A percentile compares a stretch with the other conserved stretches of the same genome.
Evolutionary conservation across 2,113 vertebrate species (phyloP).

Genomic region (Cyanoramphus novaezelandiae): DNA sequence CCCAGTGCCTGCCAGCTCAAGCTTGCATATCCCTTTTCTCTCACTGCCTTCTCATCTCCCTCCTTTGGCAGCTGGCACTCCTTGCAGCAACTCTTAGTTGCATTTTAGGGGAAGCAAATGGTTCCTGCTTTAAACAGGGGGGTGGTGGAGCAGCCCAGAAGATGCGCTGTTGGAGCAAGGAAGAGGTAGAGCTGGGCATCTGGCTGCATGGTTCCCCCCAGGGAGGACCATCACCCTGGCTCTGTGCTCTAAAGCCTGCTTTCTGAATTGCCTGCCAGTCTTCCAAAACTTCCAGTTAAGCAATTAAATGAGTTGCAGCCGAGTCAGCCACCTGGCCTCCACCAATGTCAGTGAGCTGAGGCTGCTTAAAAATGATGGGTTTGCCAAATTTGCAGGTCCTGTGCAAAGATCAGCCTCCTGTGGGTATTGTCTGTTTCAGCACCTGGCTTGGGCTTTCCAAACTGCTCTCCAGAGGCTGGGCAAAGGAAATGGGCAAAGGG

Average conservation of each 20-base stretch:
- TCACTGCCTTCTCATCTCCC: background rate
- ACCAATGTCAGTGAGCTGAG: accelerated
- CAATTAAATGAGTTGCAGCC: background rate
- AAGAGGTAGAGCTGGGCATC: background rate
- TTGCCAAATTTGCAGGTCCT: background rate
- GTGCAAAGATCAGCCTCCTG: background rate
- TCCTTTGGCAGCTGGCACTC: background rate
- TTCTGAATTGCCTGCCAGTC: background rate
- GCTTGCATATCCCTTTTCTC: background rate
- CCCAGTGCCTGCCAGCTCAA: background rate
- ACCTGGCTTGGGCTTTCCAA: accelerated
- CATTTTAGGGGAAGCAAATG: background rate
- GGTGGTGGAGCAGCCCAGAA: background rate
- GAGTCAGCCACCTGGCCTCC: background rate
- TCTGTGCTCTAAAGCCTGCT: background rate
- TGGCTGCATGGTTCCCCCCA: accelerated
- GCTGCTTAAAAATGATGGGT: background rate
- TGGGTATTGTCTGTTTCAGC: accelerated
- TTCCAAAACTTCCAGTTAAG: background rate
- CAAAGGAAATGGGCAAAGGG: background rate
- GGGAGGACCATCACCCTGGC: background rate
- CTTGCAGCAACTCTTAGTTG: background rate
- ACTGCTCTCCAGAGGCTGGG: background rate
- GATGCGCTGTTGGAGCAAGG: background rate
- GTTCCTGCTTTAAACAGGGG: background rate